Evolutionary conservation across 2,888 invertebrate species (phyloP), one percentile per base, ranked within the genome.

Genomic region (Pomacea canaliculata): DNA sequence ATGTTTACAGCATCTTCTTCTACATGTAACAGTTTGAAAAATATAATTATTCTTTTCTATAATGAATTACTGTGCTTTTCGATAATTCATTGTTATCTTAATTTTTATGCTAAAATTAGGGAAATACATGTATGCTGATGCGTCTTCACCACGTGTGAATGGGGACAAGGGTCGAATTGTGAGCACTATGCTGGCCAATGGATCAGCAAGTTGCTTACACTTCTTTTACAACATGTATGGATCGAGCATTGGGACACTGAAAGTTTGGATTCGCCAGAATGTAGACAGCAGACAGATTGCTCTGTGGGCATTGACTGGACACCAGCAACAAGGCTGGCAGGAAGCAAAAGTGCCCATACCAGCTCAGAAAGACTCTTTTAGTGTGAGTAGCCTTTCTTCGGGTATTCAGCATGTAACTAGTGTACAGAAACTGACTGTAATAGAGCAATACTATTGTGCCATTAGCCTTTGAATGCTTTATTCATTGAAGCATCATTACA

Each of bases 111-210:
- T 56, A 13, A 56, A 56, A 56, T 13, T 16, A 80, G 88, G 88
- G 9, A 83, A 85, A 77, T 88, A 85, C 72, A 68, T 88, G 59
- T 86, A 82, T 78, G 82, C 81, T 65, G 84, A 85, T 69, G 82
- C 86, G 19, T 84, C 92, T 8, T 92, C 92, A 80, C 93, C 93
- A 0, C 88, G 93, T 70, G 83, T 92, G 78, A 92, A 93, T 1
- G 93, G 93, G 1, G 93, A 93, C 83, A 90, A 90, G 67, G 93
- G 93, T 0, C 88, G 92, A 79, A 90, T 94, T 12, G 66, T 85
- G 49, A 85, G 85, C 10, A 80, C 80, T 12, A 67, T 76, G 63
- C 59, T 69, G 7, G 66, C 70, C 9, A 67, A 77, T 27, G 76
- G 76, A 0, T 72, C 73, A 51, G 79, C 73, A 18, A 78, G 79